Base-by-base conservation (phyloP, 92 coral and sea anemone genomes). In the Palythoa grandis region DNA sequence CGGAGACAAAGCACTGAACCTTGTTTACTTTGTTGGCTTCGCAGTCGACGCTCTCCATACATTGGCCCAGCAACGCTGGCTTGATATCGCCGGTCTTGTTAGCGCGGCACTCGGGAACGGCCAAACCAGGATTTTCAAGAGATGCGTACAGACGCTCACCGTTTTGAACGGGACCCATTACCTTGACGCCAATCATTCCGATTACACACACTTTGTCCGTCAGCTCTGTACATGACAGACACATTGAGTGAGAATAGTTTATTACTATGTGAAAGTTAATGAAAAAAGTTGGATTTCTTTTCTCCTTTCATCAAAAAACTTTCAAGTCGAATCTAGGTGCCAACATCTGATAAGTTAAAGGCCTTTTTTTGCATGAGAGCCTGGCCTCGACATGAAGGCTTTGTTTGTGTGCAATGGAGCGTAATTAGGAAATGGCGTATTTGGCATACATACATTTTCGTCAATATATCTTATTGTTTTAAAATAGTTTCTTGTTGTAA, bases 131-230 rank as follows among this genome's bases (percentile, higher is more conserved):
- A 58, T 91, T 86, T 80, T 94, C 96, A 79, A 97, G 87, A 8
- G 99, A 97, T 3, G 96, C 98, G 65, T 93, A 97, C 57, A 97
- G 79, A 25, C 98, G 95, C 66, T 97, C 99, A 38, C 99, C 99
- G 83, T 93, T 89, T 72, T 86, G 65, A 4, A 92, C 97, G 19
- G 95, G 89, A 25, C 99, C 99, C 74, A 94, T 92, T 16, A 93
- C 91, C 82, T 97, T 97, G 70, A 97, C 99, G 1, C 82, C 83
- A 17, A 97, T 98, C 94, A 97, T 92, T 10, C 99, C 99, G 66
- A 95, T 97, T 52, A 97, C 95, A 72, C 99, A 97, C 11, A 97
- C 99, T 52, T 93, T 88, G 61, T 97, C 99, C 20, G 91, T 88
- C 54, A 70, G 24, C 38, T 77, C 99, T 96, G 80, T 79, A 83